Evolutionary conservation across 2,113 vertebrate species (phyloP).

Genomic region (Callorhinus ursinus): DNA sequence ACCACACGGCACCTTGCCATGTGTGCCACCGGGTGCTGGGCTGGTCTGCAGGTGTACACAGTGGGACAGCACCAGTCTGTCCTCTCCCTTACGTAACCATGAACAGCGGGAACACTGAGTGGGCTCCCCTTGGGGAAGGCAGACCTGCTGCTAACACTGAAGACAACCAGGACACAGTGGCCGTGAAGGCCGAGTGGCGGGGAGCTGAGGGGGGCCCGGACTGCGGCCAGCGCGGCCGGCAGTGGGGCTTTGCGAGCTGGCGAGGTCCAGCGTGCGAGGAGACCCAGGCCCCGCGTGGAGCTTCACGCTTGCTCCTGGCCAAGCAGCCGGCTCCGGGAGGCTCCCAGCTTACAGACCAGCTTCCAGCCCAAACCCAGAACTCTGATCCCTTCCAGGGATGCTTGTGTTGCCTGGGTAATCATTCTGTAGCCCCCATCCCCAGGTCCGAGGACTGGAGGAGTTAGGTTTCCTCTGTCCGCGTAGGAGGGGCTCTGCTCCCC

Average conservation of each 20-base stretch:
- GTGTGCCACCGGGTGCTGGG: accelerated
- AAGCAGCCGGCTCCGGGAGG: background rate
- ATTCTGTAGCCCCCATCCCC: background rate
- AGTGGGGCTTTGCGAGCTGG: background rate
- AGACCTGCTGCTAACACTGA: background rate
- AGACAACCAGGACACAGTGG: accelerated
- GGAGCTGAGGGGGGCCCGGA: background rate
- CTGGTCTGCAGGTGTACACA: accelerated
- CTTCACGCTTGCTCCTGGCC: accelerated
- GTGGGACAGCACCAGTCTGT: accelerated
- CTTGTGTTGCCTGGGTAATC: background rate
- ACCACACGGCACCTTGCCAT: background rate
- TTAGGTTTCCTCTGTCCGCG: background rate
- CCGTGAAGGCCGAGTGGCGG: accelerated
- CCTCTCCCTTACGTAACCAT: accelerated
- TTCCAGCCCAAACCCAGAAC: background rate
- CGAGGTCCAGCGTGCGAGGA: accelerated
- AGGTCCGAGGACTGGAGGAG: background rate
- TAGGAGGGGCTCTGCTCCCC: background rate
- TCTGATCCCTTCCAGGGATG: background rate
- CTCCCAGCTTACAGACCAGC: background rate
- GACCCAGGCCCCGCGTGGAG: accelerated
- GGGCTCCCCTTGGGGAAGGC: background rate
- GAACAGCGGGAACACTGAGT: accelerated
- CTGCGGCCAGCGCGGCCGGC: accelerated